phyloP scores from a whole-genome alignment of 2,113 vertebrate species.

The Brachionichthys hirsutus region DNA sequence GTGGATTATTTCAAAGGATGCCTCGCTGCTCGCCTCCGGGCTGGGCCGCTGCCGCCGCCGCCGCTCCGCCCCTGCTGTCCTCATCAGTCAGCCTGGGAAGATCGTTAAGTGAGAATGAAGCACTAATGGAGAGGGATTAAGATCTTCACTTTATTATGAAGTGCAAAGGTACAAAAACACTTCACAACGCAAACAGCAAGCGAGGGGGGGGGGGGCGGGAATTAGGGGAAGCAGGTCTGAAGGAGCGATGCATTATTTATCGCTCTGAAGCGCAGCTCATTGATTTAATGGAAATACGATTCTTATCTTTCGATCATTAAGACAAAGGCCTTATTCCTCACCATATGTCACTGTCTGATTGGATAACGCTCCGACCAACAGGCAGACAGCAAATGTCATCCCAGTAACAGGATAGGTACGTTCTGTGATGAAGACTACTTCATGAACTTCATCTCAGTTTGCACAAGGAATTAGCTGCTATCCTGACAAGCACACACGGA shows the following conservation, averaged over 20 bases:
- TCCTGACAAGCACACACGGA: no score
- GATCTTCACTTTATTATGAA: conserved; percentile 70
- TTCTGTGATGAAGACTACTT: conserved; percentile 21
- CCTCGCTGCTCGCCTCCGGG: conserved; percentile 1
- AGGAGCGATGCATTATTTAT: conserved; percentile 73
- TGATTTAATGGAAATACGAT: conserved; percentile 78
- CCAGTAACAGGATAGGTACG: conserved; percentile 12
- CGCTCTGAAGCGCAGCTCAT: conserved; percentile 68
- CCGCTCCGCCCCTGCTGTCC: conserved; percentile 17
- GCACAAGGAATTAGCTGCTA: no score
- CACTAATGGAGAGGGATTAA: conserved; percentile 39
- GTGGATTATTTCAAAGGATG: conserved; percentile 22
- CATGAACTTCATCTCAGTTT: conserved; percentile 4
- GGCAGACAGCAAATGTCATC: conserved; percentile 53
- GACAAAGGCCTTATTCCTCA: conserved; percentile 69
- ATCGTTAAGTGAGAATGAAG: conserved; percentile 60
- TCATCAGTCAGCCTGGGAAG: conserved; percentile 42
- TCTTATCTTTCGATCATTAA: conserved; percentile 74
- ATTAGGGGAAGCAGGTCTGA: conserved; percentile 43
- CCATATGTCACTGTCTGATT: conserved; percentile 73
- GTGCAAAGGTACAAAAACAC: conserved; percentile 69
- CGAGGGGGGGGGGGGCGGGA: conserved; percentile 5
- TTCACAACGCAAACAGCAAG: conserved; percentile 24
- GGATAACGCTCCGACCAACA: conserved; percentile 65
- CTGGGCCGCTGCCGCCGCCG: conserved; percentile 7